These are phyloP conservation scores for Diorhabda carinulata DNA, from an alignment of 1,140 invertebrate species.

Conservation along the genomic window DNA sequence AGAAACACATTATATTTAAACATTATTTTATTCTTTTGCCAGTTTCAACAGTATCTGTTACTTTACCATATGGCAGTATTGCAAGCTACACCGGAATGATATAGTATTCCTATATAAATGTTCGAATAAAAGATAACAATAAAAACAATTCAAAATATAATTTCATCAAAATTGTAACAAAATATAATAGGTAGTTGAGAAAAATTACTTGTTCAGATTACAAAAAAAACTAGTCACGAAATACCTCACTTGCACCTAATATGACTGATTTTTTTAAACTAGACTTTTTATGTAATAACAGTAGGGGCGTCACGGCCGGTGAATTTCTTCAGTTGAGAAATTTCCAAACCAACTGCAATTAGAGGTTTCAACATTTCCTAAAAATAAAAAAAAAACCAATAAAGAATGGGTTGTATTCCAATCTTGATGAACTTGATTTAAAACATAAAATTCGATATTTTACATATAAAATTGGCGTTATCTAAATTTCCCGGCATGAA, in stretches of 20 bases:
- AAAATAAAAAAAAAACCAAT: conserved; percentile 27
- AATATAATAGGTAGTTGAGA: not conserved
- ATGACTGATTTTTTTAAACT: too few relatives aligned
- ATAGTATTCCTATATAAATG: not conserved
- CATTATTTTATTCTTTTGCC: not conserved
- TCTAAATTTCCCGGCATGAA: too few relatives aligned
- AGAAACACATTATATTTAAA: too few relatives aligned
- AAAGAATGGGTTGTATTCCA: not conserved
- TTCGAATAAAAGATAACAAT: not conserved
- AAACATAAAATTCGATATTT: too few relatives aligned
- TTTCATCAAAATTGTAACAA: conserved; percentile 3
- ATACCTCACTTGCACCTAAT: too few relatives aligned
- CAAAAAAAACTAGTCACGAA: too few relatives aligned
- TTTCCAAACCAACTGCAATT: conserved; percentile 80
- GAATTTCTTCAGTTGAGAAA: conserved; percentile 78
- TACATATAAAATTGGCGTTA: too few relatives aligned
- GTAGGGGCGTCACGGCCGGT: conserved; percentile 88
- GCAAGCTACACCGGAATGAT: conserved; percentile 1
- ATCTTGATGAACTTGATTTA: not conserved
- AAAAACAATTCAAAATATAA: not conserved
- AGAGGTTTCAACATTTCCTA: conserved; percentile 78
- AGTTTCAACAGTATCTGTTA: not conserved
- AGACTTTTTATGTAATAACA: conserved; percentile 84
- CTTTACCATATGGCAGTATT: not conserved
- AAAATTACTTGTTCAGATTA: not conserved